These are phyloP conservation scores for Coilia nasus DNA, from an alignment of 2,797 vertebrate species.

Conservation along the genomic window DNA sequence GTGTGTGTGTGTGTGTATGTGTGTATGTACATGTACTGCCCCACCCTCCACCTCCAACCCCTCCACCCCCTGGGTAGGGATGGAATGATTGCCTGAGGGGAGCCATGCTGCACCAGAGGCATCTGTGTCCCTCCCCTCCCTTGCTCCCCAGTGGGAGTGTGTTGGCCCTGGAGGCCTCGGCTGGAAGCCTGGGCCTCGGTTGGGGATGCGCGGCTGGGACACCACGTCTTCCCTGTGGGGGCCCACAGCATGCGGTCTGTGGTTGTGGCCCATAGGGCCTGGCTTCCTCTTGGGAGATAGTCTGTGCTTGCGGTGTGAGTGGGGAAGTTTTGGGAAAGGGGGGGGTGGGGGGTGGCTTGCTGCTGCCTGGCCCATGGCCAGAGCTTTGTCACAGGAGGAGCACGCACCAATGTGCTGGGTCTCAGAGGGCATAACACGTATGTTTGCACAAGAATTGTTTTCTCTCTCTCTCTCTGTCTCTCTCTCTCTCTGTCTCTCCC, in stretches of 20 bases:
- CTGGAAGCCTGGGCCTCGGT: slow-evolving; percentile 36
- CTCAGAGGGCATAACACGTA: background rate
- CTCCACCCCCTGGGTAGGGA: background rate
- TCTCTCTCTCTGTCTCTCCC: background rate
- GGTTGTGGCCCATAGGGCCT: background rate
- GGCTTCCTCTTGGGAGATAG: slow-evolving; percentile 33
- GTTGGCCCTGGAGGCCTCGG: slow-evolving; percentile 32
- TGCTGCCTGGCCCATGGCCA: too few species aligned
- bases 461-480: too few species aligned
- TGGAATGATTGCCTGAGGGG: background rate
- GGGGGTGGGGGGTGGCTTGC: background rate
- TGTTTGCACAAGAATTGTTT: background rate
- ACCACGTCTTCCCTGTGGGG: slow-evolving; percentile 26
- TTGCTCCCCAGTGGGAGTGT: slow-evolving; percentile 27
- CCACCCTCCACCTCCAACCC: background rate
- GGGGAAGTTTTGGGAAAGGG: slow-evolving; percentile 6
- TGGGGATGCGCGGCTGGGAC: slow-evolving; percentile 28
- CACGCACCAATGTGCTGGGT: background rate
- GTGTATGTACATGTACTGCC: too few species aligned
- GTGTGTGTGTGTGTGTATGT: too few species aligned
- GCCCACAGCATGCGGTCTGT: slow-evolving; percentile 7
- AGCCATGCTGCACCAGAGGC: slow-evolving; percentile 30
- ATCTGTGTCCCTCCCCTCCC: slow-evolving; percentile 36
- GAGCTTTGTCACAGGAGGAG: too few species aligned
- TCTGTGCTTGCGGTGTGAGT: background rate